These are phyloP conservation scores for Pycnonotus jocosus DNA, from an alignment of 2,113 vertebrate species.

Conservation along the genomic window DNA sequence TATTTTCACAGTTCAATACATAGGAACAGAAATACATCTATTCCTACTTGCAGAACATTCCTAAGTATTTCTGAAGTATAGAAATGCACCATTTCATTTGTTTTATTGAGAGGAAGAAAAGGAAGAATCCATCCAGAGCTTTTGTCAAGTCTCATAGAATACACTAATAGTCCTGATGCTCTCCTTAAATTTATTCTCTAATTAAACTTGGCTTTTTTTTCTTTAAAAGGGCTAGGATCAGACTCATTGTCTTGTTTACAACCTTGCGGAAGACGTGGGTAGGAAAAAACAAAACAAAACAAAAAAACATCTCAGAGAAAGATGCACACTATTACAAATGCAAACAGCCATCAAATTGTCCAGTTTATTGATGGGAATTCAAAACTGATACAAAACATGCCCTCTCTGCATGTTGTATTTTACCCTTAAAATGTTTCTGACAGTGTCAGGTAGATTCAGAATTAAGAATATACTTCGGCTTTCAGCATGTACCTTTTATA, in stretches of 20 bases:
- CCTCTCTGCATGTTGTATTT: slow-evolving; percentile 51
- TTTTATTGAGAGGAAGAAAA: neutral
- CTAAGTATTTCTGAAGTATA: neutral
- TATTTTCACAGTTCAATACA: neutral
- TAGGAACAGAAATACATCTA: slow-evolving; percentile 32
- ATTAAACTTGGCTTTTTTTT: neutral
- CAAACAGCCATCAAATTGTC: slow-evolving; percentile 69
- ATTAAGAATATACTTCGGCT: slow-evolving; percentile 57
- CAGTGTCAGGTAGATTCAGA: slow-evolving; percentile 63
- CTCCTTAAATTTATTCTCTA: neutral
- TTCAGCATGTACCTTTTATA: slow-evolving; percentile 59
- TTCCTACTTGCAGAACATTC: slow-evolving; percentile 6
- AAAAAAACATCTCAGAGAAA: slow-evolving; percentile 11
- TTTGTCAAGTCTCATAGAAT: neutral
- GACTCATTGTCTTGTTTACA: slow-evolving; percentile 11
- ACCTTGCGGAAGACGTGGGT: neutral
- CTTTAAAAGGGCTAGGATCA: neutral
- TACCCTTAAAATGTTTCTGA: slow-evolving; percentile 61
- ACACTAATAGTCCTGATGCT: neutral
- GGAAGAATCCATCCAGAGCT: neutral
- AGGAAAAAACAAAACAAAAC: neutral
- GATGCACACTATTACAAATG: slow-evolving; percentile 71
- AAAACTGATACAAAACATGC: slow-evolving; percentile 74
- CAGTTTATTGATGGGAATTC: slow-evolving; percentile 75
- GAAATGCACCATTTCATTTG: neutral